phyloP scores from a whole-genome alignment of 2,797 vertebrate genomes.

The Lacerta agilis region DNA sequence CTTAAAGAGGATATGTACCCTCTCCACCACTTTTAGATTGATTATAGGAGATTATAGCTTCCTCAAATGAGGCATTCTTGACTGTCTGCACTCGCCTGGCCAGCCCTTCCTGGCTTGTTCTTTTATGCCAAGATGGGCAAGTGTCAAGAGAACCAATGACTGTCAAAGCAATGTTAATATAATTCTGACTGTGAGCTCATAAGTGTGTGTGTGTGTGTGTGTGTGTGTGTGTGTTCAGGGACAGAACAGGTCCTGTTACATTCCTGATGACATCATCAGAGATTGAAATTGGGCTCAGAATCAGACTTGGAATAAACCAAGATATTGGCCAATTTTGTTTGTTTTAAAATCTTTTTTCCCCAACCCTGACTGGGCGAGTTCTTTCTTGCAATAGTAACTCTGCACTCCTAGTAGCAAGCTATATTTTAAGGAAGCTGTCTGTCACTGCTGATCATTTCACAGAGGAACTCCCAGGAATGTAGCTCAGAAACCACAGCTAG shows the following conservation, averaged over 20 bases:
- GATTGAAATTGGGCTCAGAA: background rate
- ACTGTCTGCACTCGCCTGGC: too few species aligned
- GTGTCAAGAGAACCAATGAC: too few species aligned
- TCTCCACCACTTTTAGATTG: too few species aligned
- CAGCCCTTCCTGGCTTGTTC: too few species aligned
- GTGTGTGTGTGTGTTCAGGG: too few species aligned
- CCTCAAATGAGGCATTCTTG: too few species aligned
- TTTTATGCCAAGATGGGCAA: too few species aligned
- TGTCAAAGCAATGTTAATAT: background rate
- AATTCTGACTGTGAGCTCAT: background rate
- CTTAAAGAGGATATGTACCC: too few species aligned
- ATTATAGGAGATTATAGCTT: too few species aligned
- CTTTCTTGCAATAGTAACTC: background rate
- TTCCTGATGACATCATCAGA: background rate
- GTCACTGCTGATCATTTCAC: background rate
- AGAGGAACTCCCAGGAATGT: background rate
- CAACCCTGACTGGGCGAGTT: background rate
- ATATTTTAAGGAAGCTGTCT: background rate
- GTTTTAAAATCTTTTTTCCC: background rate
- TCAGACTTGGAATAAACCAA: background rate
- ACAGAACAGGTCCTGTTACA: background rate
- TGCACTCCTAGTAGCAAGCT: background rate
- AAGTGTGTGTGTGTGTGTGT: background rate
- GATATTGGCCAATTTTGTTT: background rate
- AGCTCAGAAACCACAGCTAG: background rate